phyloP scores from a whole-genome alignment of 2,113 vertebrate species.

The Apaloderma vittatum region DNA sequence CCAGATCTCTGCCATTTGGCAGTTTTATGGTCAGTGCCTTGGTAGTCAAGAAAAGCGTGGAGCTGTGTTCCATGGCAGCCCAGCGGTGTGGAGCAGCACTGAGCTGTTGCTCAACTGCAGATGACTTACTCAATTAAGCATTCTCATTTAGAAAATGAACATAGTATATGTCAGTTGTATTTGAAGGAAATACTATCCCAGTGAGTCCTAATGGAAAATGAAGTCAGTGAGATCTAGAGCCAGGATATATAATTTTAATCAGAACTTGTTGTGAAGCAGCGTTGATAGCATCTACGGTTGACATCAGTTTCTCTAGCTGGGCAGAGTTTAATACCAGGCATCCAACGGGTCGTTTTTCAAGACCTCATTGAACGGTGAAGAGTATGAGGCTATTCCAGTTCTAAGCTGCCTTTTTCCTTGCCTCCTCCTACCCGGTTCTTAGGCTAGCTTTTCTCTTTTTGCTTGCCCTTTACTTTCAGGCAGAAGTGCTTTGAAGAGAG shows the following conservation, averaged over 20 bases:
- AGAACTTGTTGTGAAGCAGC: slow-evolving; percentile 22
- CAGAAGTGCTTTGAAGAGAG: background rate
- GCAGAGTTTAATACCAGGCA: background rate
- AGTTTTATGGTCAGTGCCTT: background rate
- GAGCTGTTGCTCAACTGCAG: background rate
- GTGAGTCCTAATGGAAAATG: slow-evolving; percentile 47
- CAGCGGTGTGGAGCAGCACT: background rate
- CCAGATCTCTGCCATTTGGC: background rate
- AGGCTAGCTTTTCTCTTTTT: background rate
- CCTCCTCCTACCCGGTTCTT: background rate
- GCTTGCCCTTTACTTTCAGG: background rate
- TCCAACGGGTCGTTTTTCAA: background rate
- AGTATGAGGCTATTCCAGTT: background rate
- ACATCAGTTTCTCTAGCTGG: background rate
- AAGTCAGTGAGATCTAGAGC: slow-evolving; percentile 38
- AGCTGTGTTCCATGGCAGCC: background rate
- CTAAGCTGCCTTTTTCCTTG: background rate
- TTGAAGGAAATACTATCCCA: background rate
- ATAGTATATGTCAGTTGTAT: background rate
- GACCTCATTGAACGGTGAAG: background rate
- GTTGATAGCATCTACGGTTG: slow-evolving; percentile 20
- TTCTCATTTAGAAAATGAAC: slow-evolving; percentile 31
- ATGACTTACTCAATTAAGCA: background rate
- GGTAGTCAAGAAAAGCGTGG: background rate
- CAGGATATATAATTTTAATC: slow-evolving; percentile 37